Evolutionary conservation across 1,140 invertebrate species (phyloP), one percentile per base, ranked within the genome.

Genomic region (Drosophila yakuba): DNA sequence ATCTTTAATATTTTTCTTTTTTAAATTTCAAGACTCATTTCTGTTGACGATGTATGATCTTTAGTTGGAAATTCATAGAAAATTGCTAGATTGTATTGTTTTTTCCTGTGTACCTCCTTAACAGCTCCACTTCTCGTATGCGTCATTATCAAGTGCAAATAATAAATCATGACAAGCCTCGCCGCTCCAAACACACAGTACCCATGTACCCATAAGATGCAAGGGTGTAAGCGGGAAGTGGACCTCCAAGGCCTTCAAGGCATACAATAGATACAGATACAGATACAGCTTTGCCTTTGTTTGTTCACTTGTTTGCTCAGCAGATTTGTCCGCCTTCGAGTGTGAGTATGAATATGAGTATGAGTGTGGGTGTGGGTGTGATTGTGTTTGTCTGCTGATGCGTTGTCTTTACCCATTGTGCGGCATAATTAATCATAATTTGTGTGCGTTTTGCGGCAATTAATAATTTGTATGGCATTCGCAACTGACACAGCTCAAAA

Each of bases 131-230:
- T 74, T 52, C 72, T 74, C 48, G 44, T 51, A 82, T 85, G 78
- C 75, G 75, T 84, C 84, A 89, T 89, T 89, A 89, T 89, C 84
- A 80, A 89, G 84, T 78, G 80, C 77, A 89, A 89, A 89, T 89
- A 89, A 89, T 89, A 89, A 89, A 89, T 89, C 84, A 89, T 88
- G 76, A 80, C 80, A 61, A 52, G 66, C 74, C 41, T 59, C 51
- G 55, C 39, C 74, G 66, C 59, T 61, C 67, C 74, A 67, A 48
- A 47, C 15, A 55, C 28, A 68, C 36, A 63, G 54, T 59, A 72
- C 48, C 14, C 57, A 57, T 41, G 54, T 59, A 72, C 48, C 14
- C 57, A 57, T 41, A 43, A 23, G 36, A 45, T 50, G 36, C 15
- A 36, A 23, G 28, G 51, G 23, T 43, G 39, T 17, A 4, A 1